Base-by-base conservation (phyloP, 2,113 vertebrate species). In the Benitochromis conjunctus region DNA sequence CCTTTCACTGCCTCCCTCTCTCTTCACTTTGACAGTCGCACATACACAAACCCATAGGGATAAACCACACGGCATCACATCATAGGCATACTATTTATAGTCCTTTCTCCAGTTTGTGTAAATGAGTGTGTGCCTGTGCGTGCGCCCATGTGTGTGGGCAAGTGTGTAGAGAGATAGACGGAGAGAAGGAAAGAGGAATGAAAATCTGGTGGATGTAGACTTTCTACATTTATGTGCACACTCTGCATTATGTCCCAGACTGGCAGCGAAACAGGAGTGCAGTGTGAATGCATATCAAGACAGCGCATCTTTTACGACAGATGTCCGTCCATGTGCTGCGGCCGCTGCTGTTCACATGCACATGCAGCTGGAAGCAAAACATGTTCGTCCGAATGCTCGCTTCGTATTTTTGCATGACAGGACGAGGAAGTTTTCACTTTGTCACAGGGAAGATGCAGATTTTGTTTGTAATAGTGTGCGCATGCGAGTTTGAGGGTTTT, bases 1-100 rank as follows among this genome's bases (percentile, higher is more conserved):
- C 56, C 13, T 55, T 78, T 34, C 87, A 26, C 80, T 64, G 14
- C 69, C 86, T 87, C 91, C 64, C 86, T 24, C 86, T 80, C 89
- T 84, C 81, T 82, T 90, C 87, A 78, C 71, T 94, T 92, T 95
- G 84, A 87, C 86, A 80, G 80, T 83, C 76, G 60, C 81, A 87
- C 69, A 94, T 88, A 83, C 90, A 94, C 89, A 93, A 92, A 93
- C 93, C 95, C 93, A 95, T 86, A 84, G 95, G 94, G 94, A 95
- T 86, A 91, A 95, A 92, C 94, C 94, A 93, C 92, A 93, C 92
- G 92, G 88, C 90, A 93, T 92, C 91, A 85, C 92, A 95, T 95
- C 92, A 95, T 93, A 92, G 86, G 85, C 89, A 64, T 81, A 93
- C 95, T 96, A 95, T 96, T 96, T 95, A 95, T 95, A 95, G 93